Evolutionary conservation across 2,113 vertebrate species (phyloP).

Genomic region (Tamias sibiricus): DNA sequence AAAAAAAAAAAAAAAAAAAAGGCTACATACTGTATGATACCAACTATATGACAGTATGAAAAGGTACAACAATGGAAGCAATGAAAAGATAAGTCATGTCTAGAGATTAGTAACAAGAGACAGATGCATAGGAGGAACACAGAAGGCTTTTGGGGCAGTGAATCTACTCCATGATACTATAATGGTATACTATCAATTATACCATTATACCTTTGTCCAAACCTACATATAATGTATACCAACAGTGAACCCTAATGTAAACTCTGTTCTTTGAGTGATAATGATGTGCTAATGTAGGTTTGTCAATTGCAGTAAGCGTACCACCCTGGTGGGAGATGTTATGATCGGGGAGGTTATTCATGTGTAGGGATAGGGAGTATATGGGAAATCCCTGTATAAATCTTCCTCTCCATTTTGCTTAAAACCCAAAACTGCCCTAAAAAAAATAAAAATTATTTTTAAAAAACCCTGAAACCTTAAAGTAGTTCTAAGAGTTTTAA

Average conservation of each 20-base stretch:
- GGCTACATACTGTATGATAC: no score
- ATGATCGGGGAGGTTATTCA: neutral
- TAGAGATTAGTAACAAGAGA: neutral
- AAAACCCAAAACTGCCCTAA: constrained; percentile 24
- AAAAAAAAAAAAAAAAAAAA: no score
- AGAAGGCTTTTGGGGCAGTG: neutral
- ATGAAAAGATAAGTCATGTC: neutral
- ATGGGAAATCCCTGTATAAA: neutral
- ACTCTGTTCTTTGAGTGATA: neutral
- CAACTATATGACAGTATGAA: neutral
- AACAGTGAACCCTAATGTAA: neutral
- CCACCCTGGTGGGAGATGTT: neutral
- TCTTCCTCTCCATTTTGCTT: neutral
- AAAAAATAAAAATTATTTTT: neutral
- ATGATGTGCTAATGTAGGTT: neutral
- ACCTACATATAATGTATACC: neutral
- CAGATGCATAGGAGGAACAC: no score
- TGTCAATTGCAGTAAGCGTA: neutral
- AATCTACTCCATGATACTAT: neutral
- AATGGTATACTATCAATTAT: neutral
- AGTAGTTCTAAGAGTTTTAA: neutral
- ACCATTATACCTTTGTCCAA: neutral
- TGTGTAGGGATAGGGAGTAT: neutral
- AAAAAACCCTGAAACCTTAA: neutral
- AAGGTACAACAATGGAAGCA: neutral